phyloP scores from a whole-genome alignment of 1,140 invertebrate species.

The Hesperophylax magnus region DNA sequence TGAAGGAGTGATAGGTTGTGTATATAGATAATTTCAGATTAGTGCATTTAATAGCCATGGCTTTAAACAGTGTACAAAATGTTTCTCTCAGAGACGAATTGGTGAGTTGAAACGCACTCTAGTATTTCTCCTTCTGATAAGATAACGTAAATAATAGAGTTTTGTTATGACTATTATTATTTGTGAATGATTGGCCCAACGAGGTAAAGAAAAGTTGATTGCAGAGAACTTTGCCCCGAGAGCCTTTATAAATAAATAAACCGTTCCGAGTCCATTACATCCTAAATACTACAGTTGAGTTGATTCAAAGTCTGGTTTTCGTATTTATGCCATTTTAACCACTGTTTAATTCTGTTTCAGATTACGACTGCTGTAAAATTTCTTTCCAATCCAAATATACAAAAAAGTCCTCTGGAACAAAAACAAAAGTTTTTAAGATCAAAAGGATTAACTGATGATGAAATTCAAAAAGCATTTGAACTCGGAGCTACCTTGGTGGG shows the following conservation, averaged over 20 bases:
- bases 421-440: conserved; percentile 85
- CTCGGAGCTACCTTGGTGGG: conserved; percentile 62
- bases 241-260: conserved; percentile 14
- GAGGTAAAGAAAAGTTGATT: not conserved
- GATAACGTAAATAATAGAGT: not conserved
- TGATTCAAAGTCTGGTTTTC: not conserved
- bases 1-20: conserved; percentile 18
- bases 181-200: not conserved
- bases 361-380: conserved; percentile 89
- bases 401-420: conserved; percentile 78
- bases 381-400: conserved; percentile 86
- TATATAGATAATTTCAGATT: not conserved
- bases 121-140: not conserved
- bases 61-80: conserved; percentile 28
- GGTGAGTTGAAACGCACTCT: conserved; percentile 7
- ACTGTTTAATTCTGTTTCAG: conserved; percentile 70
- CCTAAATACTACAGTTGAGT: too few species aligned
- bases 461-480: conserved; percentile 82
- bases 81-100: conserved; percentile 30
- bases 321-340: not conserved
- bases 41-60: conserved; percentile 24
- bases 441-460: conserved; percentile 86
- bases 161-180: not conserved
- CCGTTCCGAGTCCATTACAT: too few species aligned
- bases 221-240: conserved; percentile 9